Conservation (phyloP, 2,888 invertebrate species). For the Drosophila infuscata region DNA sequence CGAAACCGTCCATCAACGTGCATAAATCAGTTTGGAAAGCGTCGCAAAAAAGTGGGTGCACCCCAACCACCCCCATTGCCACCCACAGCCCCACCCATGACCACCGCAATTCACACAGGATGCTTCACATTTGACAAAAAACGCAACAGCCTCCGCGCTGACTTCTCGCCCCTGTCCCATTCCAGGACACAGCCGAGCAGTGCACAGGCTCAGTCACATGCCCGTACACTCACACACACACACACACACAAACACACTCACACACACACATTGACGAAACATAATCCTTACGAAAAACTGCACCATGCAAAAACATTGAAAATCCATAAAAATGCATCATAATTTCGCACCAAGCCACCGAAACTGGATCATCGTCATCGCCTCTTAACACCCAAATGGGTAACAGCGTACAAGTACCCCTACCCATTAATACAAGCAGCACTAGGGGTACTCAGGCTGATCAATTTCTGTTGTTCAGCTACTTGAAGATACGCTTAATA, state of each 20-base stretch:
- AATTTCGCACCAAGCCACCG: slow-evolving; percentile 71
- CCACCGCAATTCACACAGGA: slow-evolving; percentile 55
- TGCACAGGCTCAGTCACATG: slow-evolving; percentile 43
- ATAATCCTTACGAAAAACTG: slow-evolving; percentile 61
- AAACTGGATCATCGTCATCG: slow-evolving; percentile 66
- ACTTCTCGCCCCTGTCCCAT: neutral
- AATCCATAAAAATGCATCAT: slow-evolving; percentile 86
- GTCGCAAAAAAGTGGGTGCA: slow-evolving; percentile 16
- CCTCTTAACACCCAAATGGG: slow-evolving; percentile 30
- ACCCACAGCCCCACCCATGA: neutral
- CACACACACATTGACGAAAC: slow-evolving; percentile 67
- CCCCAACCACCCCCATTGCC: slow-evolving; percentile 19
- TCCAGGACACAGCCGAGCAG: slow-evolving; percentile 10
- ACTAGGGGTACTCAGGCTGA: slow-evolving; percentile 42
- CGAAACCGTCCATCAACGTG: slow-evolving; percentile 78
- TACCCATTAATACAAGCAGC: slow-evolving; percentile 1
- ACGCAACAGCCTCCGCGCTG: slow-evolving; percentile 30
- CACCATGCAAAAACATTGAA: slow-evolving; percentile 83
- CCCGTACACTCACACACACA: slow-evolving; percentile 29
- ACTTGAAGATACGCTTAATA: too few relatives aligned
- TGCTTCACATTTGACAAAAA: slow-evolving; percentile 68
- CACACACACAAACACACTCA: slow-evolving; percentile 42
- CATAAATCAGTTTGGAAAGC: slow-evolving; percentile 83
- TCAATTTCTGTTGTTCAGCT: neutral
- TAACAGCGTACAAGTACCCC: slow-evolving; percentile 13